Percentiles rank a stretch among this genome's conserved stretches.
Evolutionary conservation across 2,113 vertebrate genomes (phyloP).

Genomic region (Cheirogaleus medius): DNA sequence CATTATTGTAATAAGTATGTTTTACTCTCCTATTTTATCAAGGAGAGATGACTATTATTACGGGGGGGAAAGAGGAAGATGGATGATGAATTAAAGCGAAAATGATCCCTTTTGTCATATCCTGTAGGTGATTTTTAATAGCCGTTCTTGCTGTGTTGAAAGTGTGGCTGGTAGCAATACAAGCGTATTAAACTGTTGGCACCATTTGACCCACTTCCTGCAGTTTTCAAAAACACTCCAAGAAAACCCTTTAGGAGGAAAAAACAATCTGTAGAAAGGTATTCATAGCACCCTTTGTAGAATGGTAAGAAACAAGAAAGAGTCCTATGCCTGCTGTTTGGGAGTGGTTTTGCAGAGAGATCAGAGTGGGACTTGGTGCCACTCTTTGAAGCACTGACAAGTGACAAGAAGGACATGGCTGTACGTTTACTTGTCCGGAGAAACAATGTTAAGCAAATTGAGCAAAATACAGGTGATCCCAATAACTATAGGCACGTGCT

Average conservation of each 20-base stretch:
- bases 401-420: background rate
- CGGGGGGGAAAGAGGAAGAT: background rate
- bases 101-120: background rate
- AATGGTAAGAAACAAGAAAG: background rate
- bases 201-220: background rate
- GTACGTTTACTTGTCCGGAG: background rate
- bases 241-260: background rate
- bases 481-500: rapidly evolving
- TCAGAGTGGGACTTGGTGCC: rapidly evolving
- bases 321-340: rapidly evolving
- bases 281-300: background rate
- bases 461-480: background rate
- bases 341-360: rapidly evolving
- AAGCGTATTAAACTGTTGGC: background rate
- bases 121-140: slow-evolving; percentile 55
- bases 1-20: slow-evolving; percentile 62
- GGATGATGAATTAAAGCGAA: slow-evolving; percentile 32
- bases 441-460: background rate
- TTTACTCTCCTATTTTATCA: slow-evolving; percentile 33
- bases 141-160: background rate
- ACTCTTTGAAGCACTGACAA: background rate
- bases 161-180: background rate
- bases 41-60: slow-evolving; percentile 36
- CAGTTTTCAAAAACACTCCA: background rate
- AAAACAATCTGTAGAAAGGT: background rate